A percentile compares a stretch with the other conserved stretches of the same genome.
These are phyloP conservation scores for Microctonus brassicae DNA, from an alignment of 2,888 invertebrate species.

Conservation along the genomic window DNA sequence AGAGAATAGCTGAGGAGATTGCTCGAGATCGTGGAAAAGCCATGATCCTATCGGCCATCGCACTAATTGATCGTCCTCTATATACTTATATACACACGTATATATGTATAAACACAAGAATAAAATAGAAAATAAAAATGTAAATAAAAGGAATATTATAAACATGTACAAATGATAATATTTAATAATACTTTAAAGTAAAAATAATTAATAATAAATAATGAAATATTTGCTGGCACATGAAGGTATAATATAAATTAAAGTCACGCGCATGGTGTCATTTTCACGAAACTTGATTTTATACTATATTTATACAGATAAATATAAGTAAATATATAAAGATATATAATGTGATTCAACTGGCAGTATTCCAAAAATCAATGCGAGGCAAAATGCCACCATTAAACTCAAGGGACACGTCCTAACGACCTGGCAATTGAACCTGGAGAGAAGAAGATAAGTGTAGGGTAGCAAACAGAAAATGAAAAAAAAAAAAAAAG, in stretches of 20 bases:
- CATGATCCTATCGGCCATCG: constrained; percentile 18
- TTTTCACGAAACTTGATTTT: not conserved
- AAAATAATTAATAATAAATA: not conserved
- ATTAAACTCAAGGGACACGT: constrained; percentile 45
- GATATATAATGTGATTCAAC: constrained; percentile 22
- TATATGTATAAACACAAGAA: constrained; percentile 13
- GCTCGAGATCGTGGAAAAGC: constrained; percentile 30
- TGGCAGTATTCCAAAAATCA: constrained; percentile 38
- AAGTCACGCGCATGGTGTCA: not conserved
- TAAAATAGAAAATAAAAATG: not conserved
- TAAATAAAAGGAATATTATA: too few species aligned
- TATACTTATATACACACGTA: not conserved
- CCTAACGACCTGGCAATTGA: constrained; percentile 45
- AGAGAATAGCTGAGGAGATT: constrained; percentile 11
- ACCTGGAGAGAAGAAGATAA: constrained; percentile 27
- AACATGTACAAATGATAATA: not conserved
- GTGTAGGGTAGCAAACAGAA: not conserved
- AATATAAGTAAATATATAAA: not conserved
- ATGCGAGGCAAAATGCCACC: constrained; percentile 42
- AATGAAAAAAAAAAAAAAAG: constrained; percentile 1
- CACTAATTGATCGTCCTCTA: constrained; percentile 30
- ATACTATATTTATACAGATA: not conserved
- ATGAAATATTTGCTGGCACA: not conserved
- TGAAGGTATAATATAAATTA: not conserved
- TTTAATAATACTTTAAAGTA: not conserved